Percentiles rank a stretch among this genome's conserved stretches.
Conservation (phyloP, 2,797 vertebrate species). For the Streptopelia turtur region DNA sequence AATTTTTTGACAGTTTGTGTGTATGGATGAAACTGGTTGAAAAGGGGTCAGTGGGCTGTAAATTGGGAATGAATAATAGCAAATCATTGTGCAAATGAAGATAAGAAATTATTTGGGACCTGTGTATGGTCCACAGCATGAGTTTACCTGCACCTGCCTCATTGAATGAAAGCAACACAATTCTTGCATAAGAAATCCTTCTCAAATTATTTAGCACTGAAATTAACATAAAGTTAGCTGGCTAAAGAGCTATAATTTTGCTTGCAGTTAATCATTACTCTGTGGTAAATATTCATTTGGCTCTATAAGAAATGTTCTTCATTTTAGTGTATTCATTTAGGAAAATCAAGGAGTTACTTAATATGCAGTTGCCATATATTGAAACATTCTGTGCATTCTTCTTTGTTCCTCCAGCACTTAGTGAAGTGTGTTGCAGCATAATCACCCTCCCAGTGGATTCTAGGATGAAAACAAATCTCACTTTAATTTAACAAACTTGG, state of each 20-base stretch:
- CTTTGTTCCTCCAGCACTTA: constrained; percentile 28
- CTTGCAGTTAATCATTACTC: constrained; percentile 2
- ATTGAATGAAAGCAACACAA: neutral
- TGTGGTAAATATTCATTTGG: constrained; percentile 42
- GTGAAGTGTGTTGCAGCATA: constrained; percentile 50
- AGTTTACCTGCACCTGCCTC: neutral
- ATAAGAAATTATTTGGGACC: neutral
- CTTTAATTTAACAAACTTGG: constrained; percentile 53
- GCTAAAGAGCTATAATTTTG: constrained; percentile 13
- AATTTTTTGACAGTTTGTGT: neutral
- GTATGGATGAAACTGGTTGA: neutral
- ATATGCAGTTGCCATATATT: constrained; percentile 36
- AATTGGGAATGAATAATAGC: neutral
- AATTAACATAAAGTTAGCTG: constrained; percentile 1
- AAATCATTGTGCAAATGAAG: neutral
- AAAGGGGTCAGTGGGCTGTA: neutral
- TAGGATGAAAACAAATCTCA: constrained; percentile 44
- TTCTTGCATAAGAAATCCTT: neutral
- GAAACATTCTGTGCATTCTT: constrained; percentile 28
- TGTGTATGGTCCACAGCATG: neutral
- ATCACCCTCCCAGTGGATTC: constrained; percentile 46
- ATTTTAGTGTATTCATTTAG: constrained; percentile 23
- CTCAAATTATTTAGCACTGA: neutral
- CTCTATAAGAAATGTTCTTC: neutral
- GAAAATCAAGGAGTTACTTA: constrained; percentile 40